Base-by-base conservation (phyloP, 2,888 invertebrate genomes). In the Chrysolina americana region DNA sequence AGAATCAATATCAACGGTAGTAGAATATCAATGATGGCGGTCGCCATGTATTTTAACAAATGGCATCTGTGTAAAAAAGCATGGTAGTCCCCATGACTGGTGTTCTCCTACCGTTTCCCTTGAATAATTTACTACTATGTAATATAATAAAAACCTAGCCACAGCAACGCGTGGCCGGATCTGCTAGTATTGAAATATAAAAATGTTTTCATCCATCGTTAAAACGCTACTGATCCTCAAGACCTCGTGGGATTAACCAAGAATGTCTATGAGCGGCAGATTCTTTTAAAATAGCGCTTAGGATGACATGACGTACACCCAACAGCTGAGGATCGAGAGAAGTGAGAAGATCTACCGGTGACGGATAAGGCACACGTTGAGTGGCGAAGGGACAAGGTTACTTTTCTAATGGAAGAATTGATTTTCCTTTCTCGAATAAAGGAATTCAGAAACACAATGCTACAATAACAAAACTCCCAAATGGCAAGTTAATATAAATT, bases 201-300 rank as follows among this genome's bases (percentile, higher is more conserved):
- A 15, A 47, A n/a, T 5, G 47, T 13, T 15, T 15, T 47, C 6
- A 36, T 47, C 13, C 15, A 21, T 19, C 10, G n/a, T 47, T 17
- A 56, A 56, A 53, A 28, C 72, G 63, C 64, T 50, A 36, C 68
- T 68, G 68, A 53, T 11, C 47, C 66, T 50, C 62, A 41, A 56
- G 74, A 78, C 81, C 83, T 81, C 74, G 77, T 78, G 82, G 83
- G 83, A 83, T 83, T 83, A 83, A 77, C 76, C 74, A 79, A 79
- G 82, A 82, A 83, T 82, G 81, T 76, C 77, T 71, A 70, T 73
- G 79, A 80, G 80, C 70, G 79, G 78, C 79, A 78, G 65, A 70
- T 79, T 79, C 78, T 82, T 81, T 81, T 79, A 81, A 82, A 83
- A 83, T 82, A 82, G 80, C 78, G 77, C 65, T 70, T 44, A 71